Conservation (phyloP, 2,113 vertebrate genomes). For the Urocolius indicus region DNA sequence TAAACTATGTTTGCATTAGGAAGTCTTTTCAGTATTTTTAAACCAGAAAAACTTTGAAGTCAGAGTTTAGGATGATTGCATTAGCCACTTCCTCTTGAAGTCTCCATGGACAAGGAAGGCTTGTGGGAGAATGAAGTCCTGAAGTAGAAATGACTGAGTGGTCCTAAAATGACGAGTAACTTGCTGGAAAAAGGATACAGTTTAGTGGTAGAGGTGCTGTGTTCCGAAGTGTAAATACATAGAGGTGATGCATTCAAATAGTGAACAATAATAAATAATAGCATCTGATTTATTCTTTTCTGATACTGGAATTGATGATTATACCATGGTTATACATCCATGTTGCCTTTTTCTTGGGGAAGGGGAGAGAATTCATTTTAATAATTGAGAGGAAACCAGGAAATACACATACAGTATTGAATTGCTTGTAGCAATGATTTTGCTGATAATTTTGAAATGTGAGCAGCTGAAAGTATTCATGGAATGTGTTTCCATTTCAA, state of each 20-base stretch:
- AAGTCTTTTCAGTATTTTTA: background rate
- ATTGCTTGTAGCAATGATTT: background rate
- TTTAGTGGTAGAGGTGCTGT: background rate
- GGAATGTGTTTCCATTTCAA: background rate
- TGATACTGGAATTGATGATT: background rate
- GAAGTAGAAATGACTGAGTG: background rate
- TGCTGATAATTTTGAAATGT: slow-evolving; percentile 21
- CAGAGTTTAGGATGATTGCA: background rate
- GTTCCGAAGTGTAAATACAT: background rate
- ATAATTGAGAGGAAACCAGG: background rate
- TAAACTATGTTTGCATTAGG: background rate
- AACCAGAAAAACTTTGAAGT: background rate
- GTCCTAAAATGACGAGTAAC: background rate
- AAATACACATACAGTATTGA: background rate
- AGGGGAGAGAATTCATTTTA: background rate
- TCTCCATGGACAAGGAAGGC: background rate
- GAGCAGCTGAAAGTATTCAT: background rate
- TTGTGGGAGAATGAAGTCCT: background rate
- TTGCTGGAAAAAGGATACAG: background rate
- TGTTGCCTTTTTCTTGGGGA: background rate
- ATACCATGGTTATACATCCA: background rate
- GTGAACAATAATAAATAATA: background rate
- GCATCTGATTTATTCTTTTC: background rate
- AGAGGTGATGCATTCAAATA: background rate
- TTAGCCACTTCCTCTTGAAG: background rate